Evolutionary conservation across 2,888 invertebrate species (phyloP).

Genomic region (Subacronicta megacephala): DNA sequence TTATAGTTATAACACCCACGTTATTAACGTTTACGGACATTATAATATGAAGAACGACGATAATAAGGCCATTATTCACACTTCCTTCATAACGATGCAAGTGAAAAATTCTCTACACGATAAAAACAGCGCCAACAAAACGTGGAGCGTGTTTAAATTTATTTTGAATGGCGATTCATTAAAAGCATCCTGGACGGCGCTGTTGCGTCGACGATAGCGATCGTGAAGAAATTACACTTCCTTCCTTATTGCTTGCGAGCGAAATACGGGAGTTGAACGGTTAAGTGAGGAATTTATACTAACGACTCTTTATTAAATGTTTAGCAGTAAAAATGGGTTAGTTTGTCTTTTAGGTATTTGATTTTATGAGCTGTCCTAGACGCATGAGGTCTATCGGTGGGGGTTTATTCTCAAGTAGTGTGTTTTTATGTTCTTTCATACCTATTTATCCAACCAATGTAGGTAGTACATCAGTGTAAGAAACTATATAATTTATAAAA

Average conservation of each 20-base stretch:
- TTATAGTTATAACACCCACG: too few relatives aligned
- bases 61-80: conserved; percentile 15
- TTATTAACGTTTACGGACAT: neutral
- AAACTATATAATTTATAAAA: too few relatives aligned
- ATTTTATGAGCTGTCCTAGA: neutral
- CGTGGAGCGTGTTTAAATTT: conserved; percentile 50
- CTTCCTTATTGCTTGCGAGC: conserved; percentile 67
- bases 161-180: conserved; percentile 67
- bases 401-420: too few relatives aligned
- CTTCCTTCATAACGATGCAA: conserved; percentile 27
- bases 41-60: neutral
- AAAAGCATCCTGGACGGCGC: conserved; percentile 58
- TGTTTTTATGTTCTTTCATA: too few relatives aligned
- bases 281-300: conserved; percentile 46
- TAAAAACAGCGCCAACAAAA: conserved; percentile 42
- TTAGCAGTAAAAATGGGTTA: conserved; percentile 24
- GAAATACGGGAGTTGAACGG: conserved; percentile 55
- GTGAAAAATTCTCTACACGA: conserved; percentile 34
- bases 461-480: too few relatives aligned
- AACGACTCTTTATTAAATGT: conserved; percentile 42
- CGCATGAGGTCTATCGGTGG: too few relatives aligned
- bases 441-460: too few relatives aligned
- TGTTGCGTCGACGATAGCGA: conserved; percentile 60
- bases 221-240: conserved; percentile 71
- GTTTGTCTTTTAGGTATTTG: conserved; percentile 2